A percentile compares a stretch with the other conserved stretches of the same genome.
Evolutionary conservation across 2,113 vertebrate species (phyloP).

Genomic region (Alosa alosa): DNA sequence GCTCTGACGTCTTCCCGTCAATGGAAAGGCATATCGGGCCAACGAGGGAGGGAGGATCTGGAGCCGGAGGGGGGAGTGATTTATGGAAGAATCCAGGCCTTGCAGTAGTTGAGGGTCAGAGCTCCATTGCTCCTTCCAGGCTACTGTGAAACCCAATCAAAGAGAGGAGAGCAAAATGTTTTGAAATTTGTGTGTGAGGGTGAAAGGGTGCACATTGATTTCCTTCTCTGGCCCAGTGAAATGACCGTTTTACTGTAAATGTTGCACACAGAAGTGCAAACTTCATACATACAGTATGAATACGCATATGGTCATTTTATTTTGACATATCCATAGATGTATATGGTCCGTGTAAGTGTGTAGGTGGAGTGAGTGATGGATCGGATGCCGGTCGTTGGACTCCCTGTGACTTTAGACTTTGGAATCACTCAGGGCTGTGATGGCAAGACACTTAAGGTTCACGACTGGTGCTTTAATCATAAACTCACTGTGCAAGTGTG

Average conservation of each 20-base stretch:
- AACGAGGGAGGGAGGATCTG: not conserved
- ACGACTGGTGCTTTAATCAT: conserved; percentile 1
- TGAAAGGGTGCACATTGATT: not conserved
- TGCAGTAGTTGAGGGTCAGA: not conserved
- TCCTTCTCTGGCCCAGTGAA: not conserved
- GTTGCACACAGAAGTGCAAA: not conserved
- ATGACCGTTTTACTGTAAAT: not conserved
- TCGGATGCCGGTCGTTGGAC: not conserved
- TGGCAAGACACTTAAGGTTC: not conserved
- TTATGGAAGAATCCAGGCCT: not conserved
- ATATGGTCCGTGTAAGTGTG: not conserved
- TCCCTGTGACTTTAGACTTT: not conserved
- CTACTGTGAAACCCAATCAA: not conserved
- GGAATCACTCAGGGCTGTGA: not conserved
- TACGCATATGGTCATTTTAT: not conserved
- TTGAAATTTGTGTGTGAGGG: not conserved
- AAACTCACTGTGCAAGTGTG: not conserved
- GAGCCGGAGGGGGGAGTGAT: not conserved
- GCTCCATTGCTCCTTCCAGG: not conserved
- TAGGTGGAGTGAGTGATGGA: not conserved
- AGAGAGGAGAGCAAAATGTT: not conserved
- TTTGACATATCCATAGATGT: not conserved
- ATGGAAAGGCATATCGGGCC: not conserved
- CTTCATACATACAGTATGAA: not conserved
- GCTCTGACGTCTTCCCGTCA: not conserved